phyloP scores from a whole-genome alignment of 2,113 vertebrate genomes.

The Bubo blakistoni region DNA sequence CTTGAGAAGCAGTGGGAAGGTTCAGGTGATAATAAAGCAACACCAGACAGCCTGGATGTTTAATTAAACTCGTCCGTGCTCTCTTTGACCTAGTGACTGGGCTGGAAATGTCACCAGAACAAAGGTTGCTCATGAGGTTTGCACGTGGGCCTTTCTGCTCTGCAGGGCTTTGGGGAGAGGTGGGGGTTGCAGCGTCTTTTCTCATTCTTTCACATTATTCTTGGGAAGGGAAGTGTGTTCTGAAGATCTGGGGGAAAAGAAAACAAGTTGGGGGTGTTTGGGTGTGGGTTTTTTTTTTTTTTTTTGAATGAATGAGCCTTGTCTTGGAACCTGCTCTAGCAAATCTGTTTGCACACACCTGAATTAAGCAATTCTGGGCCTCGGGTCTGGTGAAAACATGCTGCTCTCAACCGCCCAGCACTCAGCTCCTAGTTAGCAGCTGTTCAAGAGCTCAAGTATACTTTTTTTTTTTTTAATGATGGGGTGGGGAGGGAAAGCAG shows the following conservation, averaged over 20 bases:
- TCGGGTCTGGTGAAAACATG: neutral
- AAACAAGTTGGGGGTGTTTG: neutral
- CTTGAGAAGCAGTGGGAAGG: conserved; percentile 37
- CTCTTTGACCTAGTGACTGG: conserved; percentile 15
- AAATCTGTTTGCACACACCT: neutral
- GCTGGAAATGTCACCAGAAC: conserved; percentile 37
- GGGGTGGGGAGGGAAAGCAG: neutral
- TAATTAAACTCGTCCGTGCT: neutral
- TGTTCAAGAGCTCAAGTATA: neutral
- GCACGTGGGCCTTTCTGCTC: neutral
- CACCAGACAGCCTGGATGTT: conserved; percentile 32
- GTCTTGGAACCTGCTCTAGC: neutral
- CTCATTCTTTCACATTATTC: neutral
- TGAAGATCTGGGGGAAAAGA: neutral
- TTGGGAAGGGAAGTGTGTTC: neutral
- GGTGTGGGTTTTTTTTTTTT: neutral
- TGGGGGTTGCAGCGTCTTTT: neutral
- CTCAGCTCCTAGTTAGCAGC: neutral
- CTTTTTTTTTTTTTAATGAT: neutral
- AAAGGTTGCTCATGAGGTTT: conserved; percentile 1
- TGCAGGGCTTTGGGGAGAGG: neutral
- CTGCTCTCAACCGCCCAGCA: neutral
- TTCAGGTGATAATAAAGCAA: conserved; percentile 51
- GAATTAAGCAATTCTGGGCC: neutral
- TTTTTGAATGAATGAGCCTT: neutral